phyloP scores from a whole-genome alignment of 2,113 vertebrate genomes.

The Grammomys dolichurus region DNA sequence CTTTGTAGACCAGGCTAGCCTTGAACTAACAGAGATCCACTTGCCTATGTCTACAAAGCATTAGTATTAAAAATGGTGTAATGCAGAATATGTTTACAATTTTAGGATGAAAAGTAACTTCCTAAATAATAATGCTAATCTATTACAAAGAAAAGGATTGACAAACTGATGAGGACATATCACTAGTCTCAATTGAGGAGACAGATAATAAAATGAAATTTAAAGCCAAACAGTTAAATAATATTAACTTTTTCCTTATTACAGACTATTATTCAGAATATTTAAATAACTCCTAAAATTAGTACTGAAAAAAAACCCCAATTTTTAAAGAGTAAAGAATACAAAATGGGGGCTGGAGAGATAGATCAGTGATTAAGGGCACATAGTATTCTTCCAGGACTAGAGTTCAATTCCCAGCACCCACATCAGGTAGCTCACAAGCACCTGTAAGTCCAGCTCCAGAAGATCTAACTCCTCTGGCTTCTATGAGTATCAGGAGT shows the following conservation, averaged over 20 bases:
- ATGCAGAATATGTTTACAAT: constrained; percentile 58
- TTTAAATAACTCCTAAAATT: constrained; percentile 52
- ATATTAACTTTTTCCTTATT: constrained; percentile 51
- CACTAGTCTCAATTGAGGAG: constrained; percentile 9
- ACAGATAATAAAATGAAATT: constrained; percentile 42
- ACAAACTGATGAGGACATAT: constrained; percentile 41
- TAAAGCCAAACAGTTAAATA: constrained; percentile 44
- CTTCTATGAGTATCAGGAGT: neutral
- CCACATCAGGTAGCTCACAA: neutral
- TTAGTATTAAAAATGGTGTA: constrained; percentile 53
- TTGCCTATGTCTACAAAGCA: neutral
- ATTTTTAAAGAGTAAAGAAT: constrained; percentile 28
- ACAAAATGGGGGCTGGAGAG: neutral
- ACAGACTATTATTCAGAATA: constrained; percentile 30
- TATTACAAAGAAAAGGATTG: constrained; percentile 44
- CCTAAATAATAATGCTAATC: constrained; percentile 35
- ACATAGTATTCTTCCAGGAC: neutral
- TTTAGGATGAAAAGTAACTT: constrained; percentile 45
- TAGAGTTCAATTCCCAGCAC: neutral
- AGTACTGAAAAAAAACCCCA: neutral
- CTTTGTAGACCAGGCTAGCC: too few relatives aligned
- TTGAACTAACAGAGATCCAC: too few relatives aligned
- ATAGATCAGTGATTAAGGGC: neutral
- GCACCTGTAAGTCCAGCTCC: neutral
- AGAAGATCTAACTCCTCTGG: neutral